Conservation (phyloP, 2,797 vertebrate species). For the Sparus aurata region DNA sequence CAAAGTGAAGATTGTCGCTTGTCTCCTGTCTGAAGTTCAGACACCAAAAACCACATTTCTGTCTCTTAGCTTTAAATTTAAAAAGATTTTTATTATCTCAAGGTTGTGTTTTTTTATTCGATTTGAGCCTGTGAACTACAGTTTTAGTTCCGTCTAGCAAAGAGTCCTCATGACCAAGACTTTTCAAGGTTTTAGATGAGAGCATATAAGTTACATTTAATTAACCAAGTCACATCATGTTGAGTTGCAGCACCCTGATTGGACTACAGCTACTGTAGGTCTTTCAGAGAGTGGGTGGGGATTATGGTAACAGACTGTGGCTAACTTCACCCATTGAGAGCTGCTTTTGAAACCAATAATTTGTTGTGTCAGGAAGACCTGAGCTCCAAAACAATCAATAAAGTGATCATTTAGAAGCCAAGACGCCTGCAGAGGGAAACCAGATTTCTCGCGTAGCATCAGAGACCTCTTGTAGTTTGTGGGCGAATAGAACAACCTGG, state of each 20-base stretch:
- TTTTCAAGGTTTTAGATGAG: neutral
- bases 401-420: neutral
- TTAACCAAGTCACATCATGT: neutral
- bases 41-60: constrained; percentile 29
- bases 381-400: neutral
- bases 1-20: constrained; percentile 29
- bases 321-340: neutral
- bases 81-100: constrained; percentile 22
- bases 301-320: neutral
- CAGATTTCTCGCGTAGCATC: neutral
- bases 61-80: constrained; percentile 19
- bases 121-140: too few species aligned
- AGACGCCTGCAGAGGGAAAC: neutral
- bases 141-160: neutral
- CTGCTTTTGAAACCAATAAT: neutral
- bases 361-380: neutral
- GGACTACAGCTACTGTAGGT: neutral
- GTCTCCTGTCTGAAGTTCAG: constrained; percentile 15
- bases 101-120: constrained; percentile 17
- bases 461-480: neutral
- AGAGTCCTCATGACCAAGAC: neutral
- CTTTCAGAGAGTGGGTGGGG: neutral
- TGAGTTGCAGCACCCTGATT: neutral
- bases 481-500: constrained; percentile 33
- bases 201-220: neutral